phyloP scores from a whole-genome alignment of 2,797 vertebrate species.

The Gymnothorax javanicus region DNA sequence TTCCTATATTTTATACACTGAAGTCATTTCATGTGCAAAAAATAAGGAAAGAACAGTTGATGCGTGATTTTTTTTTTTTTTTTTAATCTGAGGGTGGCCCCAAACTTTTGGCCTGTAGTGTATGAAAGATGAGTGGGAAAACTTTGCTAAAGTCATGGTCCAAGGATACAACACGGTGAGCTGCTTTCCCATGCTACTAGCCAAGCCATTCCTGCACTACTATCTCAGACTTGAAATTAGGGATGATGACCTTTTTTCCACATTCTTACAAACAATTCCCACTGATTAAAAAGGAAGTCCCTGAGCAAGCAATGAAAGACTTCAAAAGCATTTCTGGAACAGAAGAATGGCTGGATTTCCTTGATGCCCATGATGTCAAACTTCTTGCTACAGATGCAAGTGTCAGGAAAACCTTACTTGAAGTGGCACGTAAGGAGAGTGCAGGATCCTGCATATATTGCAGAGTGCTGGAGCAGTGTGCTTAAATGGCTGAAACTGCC shows the following conservation, averaged over 20 bases:
- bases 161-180: background rate
- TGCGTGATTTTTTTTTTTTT: too few species aligned
- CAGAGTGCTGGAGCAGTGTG: slow-evolving; percentile 26
- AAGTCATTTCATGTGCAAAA: too few species aligned
- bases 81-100: too few species aligned
- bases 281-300: slow-evolving; percentile 26
- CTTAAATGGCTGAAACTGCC: slow-evolving; percentile 35
- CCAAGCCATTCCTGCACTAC: background rate
- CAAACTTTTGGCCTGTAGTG: too few species aligned
- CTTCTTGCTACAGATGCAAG: too few species aligned
- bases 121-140: slow-evolving; percentile 6
- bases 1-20: too few species aligned
- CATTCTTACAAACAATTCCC: slow-evolving; percentile 27
- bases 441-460: slow-evolving; percentile 30
- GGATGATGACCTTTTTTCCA: slow-evolving; percentile 22
- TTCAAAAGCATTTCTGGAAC: too few species aligned
- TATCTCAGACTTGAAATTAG: slow-evolving; percentile 21
- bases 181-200: background rate
- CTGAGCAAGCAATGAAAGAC: slow-evolving; percentile 32
- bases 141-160: too few species aligned
- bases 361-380: too few species aligned
- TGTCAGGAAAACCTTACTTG: too few species aligned
- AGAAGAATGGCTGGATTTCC: too few species aligned
- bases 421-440: slow-evolving; percentile 18
- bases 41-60: too few species aligned